phyloP scores from a whole-genome alignment of 2,113 vertebrate species.

The Craseonycteris thonglongyai region DNA sequence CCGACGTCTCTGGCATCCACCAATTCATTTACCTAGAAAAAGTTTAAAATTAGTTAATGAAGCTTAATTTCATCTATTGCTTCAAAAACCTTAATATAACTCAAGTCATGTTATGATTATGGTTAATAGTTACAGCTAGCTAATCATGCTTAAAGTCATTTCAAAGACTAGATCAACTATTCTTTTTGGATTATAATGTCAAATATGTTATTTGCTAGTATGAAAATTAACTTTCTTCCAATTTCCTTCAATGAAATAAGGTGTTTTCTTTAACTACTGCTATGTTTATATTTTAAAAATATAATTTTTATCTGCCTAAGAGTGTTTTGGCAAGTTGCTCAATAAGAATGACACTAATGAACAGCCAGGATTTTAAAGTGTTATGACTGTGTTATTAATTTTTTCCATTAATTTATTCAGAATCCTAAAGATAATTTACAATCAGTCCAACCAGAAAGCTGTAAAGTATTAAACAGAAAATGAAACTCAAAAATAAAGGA shows the following conservation, averaged over 20 bases:
- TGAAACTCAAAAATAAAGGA: neutral
- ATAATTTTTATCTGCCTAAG: neutral
- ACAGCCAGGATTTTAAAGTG: neutral
- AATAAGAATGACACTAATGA: conserved; percentile 1
- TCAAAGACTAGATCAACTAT: conserved; percentile 3
- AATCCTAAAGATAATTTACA: conserved; percentile 17
- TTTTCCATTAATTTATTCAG: conserved; percentile 17
- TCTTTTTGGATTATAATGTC: neutral
- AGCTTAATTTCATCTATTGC: conserved; percentile 55
- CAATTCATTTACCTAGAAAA: conserved; percentile 95
- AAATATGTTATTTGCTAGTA: conserved; percentile 25
- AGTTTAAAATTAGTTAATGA: conserved; percentile 72
- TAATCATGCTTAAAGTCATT: conserved; percentile 38
- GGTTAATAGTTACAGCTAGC: conserved; percentile 28
- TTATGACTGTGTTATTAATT: neutral
- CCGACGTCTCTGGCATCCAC: conserved; percentile 96
- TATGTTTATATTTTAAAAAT: conserved; percentile 1
- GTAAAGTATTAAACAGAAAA: neutral
- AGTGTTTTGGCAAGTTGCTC: neutral
- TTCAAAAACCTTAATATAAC: conserved; percentile 60
- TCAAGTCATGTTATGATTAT: conserved; percentile 33
- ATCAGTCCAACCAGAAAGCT: neutral
- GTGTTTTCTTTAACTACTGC: neutral
- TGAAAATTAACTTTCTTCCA: conserved; percentile 26
- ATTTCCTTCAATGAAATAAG: conserved; percentile 10